These are phyloP conservation scores for Cyanistes caeruleus DNA, from an alignment of 2,113 vertebrate genomes.

Conservation along the genomic window DNA sequence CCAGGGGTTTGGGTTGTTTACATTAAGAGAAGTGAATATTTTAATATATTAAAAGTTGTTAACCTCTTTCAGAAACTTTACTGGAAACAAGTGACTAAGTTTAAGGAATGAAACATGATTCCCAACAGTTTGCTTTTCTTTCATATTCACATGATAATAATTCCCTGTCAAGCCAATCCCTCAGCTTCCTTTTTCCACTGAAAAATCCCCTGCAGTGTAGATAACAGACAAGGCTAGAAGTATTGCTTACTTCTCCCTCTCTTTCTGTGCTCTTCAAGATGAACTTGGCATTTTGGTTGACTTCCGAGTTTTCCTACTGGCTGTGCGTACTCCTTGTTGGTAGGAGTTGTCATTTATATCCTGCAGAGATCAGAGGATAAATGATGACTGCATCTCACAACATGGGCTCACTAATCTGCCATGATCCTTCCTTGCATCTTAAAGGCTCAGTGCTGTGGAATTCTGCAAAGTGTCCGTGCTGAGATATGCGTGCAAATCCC, in stretches of 20 bases:
- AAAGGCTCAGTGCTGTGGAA: not conserved
- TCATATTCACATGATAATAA: not conserved
- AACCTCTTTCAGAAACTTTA: conserved; percentile 13
- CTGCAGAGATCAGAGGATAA: not conserved
- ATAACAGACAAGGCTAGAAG: not conserved
- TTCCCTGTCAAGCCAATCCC: not conserved
- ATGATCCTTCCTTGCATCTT: not conserved
- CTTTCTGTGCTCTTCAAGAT: not conserved
- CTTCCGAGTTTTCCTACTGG: not conserved
- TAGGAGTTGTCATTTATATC: not conserved
- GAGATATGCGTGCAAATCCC: not conserved
- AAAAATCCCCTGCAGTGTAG: not conserved
- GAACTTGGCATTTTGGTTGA: not conserved
- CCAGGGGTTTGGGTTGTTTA: not conserved
- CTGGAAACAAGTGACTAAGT: not conserved
- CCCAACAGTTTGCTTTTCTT: not conserved
- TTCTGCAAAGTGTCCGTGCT: not conserved
- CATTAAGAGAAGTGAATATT: conserved; percentile 22
- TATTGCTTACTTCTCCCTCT: not conserved
- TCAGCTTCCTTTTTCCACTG: not conserved
- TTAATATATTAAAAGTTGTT: conserved; percentile 31
- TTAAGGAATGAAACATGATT: conserved; percentile 1
- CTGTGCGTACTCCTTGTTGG: not conserved
- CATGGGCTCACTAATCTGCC: not conserved
- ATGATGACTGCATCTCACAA: not conserved